Evolutionary conservation across 2,888 invertebrate species (phyloP), one percentile per base, ranked within the genome.

Genomic region (Ochlodes sylvanus): DNA sequence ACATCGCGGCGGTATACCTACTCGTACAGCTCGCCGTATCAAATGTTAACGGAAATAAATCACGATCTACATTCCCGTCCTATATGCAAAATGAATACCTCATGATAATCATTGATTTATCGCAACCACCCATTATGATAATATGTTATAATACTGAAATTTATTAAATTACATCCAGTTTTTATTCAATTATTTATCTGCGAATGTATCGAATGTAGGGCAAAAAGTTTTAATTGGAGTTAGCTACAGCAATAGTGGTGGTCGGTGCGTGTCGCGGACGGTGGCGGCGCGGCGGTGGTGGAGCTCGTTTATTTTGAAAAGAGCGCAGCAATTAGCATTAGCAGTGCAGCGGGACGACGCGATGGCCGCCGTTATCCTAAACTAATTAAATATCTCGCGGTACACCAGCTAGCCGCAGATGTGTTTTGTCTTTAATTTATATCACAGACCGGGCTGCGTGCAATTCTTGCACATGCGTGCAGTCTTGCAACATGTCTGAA

Each of bases 271-370:
- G 38, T 38, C 9, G 38, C 7, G 9, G 9, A 7, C 9, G 38
- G 38, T 2, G 64, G 47, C 34, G 19, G 56, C 47, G 56, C 17
- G 34, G 44, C 55, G 54, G 42, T 15, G 54, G 55, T 47, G 64
- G 56, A 56, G 38, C 57, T 56, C 56, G 57, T 57, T 57, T 64
- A 64, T 64, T 64, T 64, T 47, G 64, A 57, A 64, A 64, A 64
- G 64, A 56, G 32, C 42, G 34, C 56, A 64, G 64, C 64, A 56
- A 64, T 64, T 64, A 56, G 64, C 55, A 64, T 64, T n/a, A 64
- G 64, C 64, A 64, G 44, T 64, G 64, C 64, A 64, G 64, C 64
- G 64, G 56, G 56, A 57, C 56, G 34, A 41, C 14, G 32, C 47
- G 64, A 63, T 63, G 42, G 55, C 63, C 27, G 63, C 27, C 55